Evolutionary conservation across 2,888 invertebrate species (phyloP).

Genomic region (Coelinius sp.): DNA sequence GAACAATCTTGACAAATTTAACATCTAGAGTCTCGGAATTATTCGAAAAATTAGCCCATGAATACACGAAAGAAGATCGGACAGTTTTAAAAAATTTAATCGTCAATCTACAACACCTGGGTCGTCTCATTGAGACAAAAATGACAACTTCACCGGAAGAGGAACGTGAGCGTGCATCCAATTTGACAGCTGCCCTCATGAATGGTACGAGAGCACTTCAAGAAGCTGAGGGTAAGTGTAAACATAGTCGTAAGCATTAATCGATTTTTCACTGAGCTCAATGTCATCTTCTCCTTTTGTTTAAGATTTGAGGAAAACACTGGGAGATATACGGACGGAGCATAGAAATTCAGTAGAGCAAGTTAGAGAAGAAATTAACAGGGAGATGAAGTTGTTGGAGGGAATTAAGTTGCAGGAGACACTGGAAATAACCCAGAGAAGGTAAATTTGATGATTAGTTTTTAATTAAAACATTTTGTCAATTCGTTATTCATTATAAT

Average conservation of each 20-base stretch:
- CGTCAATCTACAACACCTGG: constrained; percentile 6
- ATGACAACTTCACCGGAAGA: constrained; percentile 42
- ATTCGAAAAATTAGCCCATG: background rate
- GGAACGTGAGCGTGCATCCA: constrained; percentile 38
- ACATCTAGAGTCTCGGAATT: constrained; percentile 1
- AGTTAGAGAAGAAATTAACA: constrained; percentile 33
- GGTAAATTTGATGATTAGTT: constrained; percentile 22
- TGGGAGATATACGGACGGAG: constrained; percentile 26
- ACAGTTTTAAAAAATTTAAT: constrained; percentile 22
- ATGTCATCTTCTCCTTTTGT: background rate
- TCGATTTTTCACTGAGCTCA: background rate
- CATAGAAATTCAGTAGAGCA: constrained; percentile 31
- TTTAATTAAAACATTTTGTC: constrained; percentile 19
- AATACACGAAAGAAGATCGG: background rate
- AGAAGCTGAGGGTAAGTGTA: constrained; percentile 42
- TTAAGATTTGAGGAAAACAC: constrained; percentile 35
- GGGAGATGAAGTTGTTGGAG: constrained; percentile 36
- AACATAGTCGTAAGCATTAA: background rate
- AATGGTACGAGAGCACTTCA: constrained; percentile 36
- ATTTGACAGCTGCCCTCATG: constrained; percentile 35
- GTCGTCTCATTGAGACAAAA: constrained; percentile 38
- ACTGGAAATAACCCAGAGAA: constrained; percentile 33
- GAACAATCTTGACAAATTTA: constrained; percentile 13
- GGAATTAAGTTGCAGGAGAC: constrained; percentile 35
- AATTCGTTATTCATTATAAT: background rate